Percentiles rank a stretch among this genome's conserved stretches.
Evolutionary conservation across 2,113 vertebrate species (phyloP).

Genomic region (Heliornis fulica): DNA sequence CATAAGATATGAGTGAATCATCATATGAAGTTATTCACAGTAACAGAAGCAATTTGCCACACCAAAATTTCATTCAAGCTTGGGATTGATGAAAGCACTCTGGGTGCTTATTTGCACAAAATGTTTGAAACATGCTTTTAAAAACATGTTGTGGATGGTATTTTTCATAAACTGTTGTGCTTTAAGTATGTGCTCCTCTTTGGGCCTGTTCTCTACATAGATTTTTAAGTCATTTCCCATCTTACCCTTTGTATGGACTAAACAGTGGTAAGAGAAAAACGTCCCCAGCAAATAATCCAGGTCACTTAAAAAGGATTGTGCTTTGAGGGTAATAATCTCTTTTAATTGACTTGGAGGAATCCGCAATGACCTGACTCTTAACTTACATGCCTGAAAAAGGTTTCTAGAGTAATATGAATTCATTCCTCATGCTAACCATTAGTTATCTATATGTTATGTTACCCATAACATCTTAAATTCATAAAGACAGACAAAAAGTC

Average conservation of each 20-base stretch:
- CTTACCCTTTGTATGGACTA: neutral
- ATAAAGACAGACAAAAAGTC: neutral
- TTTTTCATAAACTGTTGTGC: neutral
- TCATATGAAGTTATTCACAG: neutral
- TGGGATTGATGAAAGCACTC: neutral
- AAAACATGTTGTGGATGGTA: neutral
- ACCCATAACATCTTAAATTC: neutral
- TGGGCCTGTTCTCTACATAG: neutral
- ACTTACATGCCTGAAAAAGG: neutral
- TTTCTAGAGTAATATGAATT: accelerated
- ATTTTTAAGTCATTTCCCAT: neutral
- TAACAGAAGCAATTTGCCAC: neutral
- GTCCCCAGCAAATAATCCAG: neutral
- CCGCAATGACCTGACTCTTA: neutral
- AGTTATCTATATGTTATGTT: too few species aligned
- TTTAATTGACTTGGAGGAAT: neutral
- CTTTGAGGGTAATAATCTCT: neutral
- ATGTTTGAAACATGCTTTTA: neutral
- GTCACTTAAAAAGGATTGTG: neutral
- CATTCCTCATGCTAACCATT: neutral
- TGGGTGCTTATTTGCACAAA: neutral
- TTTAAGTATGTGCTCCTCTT: neutral
- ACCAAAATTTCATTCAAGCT: neutral
- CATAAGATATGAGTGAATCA: neutral
- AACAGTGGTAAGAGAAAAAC: neutral